Evolutionary conservation across 2,797 vertebrate species (phyloP), one percentile per base, ranked within the genome.

Genomic region (Mormyrus hasselquistii): DNA sequence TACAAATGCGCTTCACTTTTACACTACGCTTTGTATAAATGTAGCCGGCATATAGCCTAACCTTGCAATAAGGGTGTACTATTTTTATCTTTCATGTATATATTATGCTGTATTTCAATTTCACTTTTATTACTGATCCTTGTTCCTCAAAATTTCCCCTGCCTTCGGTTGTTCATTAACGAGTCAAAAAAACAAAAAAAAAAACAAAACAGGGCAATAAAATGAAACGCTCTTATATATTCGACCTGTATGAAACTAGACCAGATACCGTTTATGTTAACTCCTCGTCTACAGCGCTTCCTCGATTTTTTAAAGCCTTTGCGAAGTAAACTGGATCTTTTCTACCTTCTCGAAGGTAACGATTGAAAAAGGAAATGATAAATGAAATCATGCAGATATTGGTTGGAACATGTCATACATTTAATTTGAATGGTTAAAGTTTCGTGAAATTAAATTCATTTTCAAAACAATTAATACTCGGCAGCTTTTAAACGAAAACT

Each of bases 131-230:
- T 83, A 7, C 44, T 49, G 2, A 83, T 44, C 9, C 34, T n/a
- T 49, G 19, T 83, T 22, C 79, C 38, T n/a, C 79, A 44, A 22
- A 38, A 41, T 83, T 44, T 88, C 73, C 91, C 29, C 89, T 90
- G 90, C 84, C 89, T 90, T 89, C 92, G 91, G 95, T 96, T 95
- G 94, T 94, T 94, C 92, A 96, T 96, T 96, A 96, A 96, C 95
- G 88, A 41, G 41, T 59, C 50, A 44, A 55, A 44, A 41, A 41
- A 4, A 83, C 22, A 29, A 29, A 29, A 29, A 29, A 29, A 29
- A 29, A 29, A 29, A 29, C 53, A 52, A 57, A 52, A 50, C 34
- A 38, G 7, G 38, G 53, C 52, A 59, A 49, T 76, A 88, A 47
- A 76, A 83, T n/a, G 10, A n/a, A 10, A 22, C 4, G 22, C 52